Base-by-base conservation (phyloP, 2,113 vertebrate species). In the Cranoglanis bouderius region DNA sequence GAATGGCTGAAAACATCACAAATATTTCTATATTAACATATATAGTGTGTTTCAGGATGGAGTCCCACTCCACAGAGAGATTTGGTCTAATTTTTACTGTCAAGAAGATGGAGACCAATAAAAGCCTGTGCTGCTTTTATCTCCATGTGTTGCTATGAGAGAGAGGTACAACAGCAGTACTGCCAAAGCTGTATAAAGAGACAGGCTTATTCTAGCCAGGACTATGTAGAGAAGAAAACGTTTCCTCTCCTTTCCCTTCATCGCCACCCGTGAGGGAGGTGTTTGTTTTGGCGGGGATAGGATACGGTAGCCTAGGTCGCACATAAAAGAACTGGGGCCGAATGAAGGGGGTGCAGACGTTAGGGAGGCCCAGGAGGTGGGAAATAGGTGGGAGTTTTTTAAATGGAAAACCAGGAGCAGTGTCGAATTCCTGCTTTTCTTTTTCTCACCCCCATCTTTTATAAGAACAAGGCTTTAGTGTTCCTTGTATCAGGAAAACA, bases 391-490 rank as follows among this genome's bases (percentile, higher is more conserved):
- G 57, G 65, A 46, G 61, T 51, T 78, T n/a, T 70, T 90, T 88
- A 92, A 92, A 90, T 91, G 88, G 82, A 92, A 93, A 93, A 90
- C 82, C 92, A 92, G 91, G 63, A 91, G 80, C 90, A 91, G 77
- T 78, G 88, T 92, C 87, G 38, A 70, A 14, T 67, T 87, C 59
- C 85, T 91, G 70, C 74, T 89, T 90, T n/a, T 91, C 91, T 88
- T 78, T 89, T 10, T 61, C 51, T 29, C 87, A 85, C 89, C 92
- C 53, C 88, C 29, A 57, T 85, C 35, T 91, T 92, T 88, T 81
- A 81, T 90, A 89, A 90, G 91, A 89, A 80, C 92, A 72, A 72
- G 38, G 89, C 87, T 26, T 80, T 40, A 88, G 72, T 85, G 83
- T 89, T 85, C 19, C 3, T 29, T 29, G 51, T 19, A 19, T 49